These are phyloP conservation scores for Diorhabda sublineata DNA, from an alignment of 1,140 invertebrate species.

Conservation along the genomic window DNA sequence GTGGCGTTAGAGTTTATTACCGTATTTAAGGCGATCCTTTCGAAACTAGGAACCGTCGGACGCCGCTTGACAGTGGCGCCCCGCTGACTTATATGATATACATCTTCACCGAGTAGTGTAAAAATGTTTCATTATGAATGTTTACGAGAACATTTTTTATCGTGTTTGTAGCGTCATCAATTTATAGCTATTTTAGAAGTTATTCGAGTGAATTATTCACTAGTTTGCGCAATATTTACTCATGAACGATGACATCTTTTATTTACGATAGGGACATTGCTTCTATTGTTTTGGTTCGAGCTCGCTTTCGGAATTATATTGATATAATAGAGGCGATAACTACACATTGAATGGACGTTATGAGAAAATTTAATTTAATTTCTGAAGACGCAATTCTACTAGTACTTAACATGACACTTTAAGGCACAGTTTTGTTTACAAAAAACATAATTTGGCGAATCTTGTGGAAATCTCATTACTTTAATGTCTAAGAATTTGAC, in stretches of 20 bases:
- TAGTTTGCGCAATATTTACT: neutral
- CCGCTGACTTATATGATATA: constrained; percentile 1
- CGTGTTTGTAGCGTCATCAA: neutral
- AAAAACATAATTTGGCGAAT: too few species aligned
- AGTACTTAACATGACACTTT: too few species aligned
- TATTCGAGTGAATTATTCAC: neutral
- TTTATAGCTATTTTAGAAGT: constrained; percentile 3
- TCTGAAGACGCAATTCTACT: too few species aligned
- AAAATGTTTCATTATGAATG: constrained; percentile 14
- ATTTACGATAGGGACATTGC: neutral
- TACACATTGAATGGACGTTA: too few species aligned
- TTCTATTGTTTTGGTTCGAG: neutral
- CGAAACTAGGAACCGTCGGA: neutral
- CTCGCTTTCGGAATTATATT: too few species aligned
- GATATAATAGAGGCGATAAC: too few species aligned
- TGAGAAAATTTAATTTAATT: too few species aligned
- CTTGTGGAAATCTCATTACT: too few species aligned
- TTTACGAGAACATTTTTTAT: constrained; percentile 8
- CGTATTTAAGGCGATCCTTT: constrained; percentile 16
- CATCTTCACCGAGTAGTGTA: constrained; percentile 9
- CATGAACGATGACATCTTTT: neutral
- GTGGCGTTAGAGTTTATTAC: constrained; percentile 24
- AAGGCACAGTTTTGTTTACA: too few species aligned
- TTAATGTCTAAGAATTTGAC: too few species aligned
- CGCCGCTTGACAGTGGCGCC: constrained; percentile 10